These are phyloP conservation scores for Pseudorectes ferrugineus DNA, from an alignment of 2,113 vertebrate species.

Conservation along the genomic window DNA sequence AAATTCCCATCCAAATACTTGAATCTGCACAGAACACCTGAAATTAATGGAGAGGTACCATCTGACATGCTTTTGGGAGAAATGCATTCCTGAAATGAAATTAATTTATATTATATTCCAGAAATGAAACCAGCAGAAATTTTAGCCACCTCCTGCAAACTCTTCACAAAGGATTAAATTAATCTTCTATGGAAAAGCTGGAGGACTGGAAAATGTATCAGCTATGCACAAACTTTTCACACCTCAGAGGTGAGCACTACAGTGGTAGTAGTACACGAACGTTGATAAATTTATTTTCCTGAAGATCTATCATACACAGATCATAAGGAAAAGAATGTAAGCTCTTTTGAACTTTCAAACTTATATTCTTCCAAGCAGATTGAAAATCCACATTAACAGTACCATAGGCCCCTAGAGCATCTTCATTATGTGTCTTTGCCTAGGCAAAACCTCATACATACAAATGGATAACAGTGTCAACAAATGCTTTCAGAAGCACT, in stretches of 20 bases:
- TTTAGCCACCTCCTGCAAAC: neutral
- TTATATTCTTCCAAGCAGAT: neutral
- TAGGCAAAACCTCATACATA: neutral
- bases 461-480: neutral
- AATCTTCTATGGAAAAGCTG: neutral
- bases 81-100: neutral
- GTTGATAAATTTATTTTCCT: neutral
- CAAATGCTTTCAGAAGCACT: neutral
- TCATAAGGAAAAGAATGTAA: neutral
- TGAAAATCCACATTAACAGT: neutral
- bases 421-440: neutral
- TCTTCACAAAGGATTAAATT: neutral
- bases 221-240: neutral
- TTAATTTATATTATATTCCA: neutral
- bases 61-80: neutral
- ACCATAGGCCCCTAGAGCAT: fast-evolving
- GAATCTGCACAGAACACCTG: neutral
- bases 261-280: neutral
- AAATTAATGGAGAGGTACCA: neutral
- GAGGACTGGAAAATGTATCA: neutral
- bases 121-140: neutral
- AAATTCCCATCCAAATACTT: neutral
- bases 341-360: neutral
- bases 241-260: neutral
- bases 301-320: neutral